These are phyloP conservation scores for Rhopalosiphum maidis DNA, from an alignment of 1,140 invertebrate species.

Conservation along the genomic window DNA sequence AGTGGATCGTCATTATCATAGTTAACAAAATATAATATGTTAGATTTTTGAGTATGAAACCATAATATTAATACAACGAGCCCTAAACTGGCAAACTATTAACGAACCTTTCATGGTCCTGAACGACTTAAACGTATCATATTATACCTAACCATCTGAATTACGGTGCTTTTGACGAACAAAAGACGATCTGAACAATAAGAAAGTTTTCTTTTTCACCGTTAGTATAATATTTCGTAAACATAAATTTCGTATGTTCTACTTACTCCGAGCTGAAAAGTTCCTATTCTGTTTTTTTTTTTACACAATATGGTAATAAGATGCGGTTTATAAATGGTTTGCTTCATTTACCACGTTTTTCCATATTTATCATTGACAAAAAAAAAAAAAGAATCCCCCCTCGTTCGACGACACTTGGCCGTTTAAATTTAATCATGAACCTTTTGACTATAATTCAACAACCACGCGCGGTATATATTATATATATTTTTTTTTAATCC, in stretches of 20 bases:
- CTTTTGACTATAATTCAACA: neutral
- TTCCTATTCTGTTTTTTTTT: neutral
- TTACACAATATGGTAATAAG: neutral
- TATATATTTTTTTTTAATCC: neutral
- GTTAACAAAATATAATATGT: neutral
- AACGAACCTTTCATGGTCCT: neutral
- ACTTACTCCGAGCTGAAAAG: neutral
- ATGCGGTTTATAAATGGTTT: neutral
- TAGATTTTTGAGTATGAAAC: neutral
- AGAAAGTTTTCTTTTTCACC: neutral
- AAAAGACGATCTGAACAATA: neutral
- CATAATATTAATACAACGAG: neutral
- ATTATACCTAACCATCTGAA: neutral
- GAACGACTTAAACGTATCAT: neutral
- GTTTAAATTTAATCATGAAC: constrained; percentile 32
- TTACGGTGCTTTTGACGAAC: neutral
- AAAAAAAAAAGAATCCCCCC: neutral
- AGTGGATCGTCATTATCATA: neutral
- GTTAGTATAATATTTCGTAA: neutral
- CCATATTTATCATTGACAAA: neutral
- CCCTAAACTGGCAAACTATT: neutral
- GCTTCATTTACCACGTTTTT: neutral
- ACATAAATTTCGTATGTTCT: neutral
- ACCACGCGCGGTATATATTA: neutral
- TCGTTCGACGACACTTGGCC: neutral